phyloP scores from a whole-genome alignment of 2,113 vertebrate species.

The Oceanites oceanicus region DNA sequence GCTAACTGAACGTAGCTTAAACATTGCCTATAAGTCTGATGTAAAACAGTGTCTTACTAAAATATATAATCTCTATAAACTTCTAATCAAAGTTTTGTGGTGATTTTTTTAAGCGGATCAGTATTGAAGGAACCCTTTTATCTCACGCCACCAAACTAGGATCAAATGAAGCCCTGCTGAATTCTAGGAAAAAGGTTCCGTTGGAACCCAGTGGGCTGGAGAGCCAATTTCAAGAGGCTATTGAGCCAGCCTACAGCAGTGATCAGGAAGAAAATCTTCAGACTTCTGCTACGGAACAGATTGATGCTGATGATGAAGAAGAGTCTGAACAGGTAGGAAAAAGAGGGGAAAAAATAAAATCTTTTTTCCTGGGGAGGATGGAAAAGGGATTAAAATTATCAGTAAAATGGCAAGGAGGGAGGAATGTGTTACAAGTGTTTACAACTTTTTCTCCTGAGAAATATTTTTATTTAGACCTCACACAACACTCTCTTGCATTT shows the following conservation, averaged over 20 bases:
- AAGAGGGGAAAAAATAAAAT: background rate
- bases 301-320: conserved; percentile 86
- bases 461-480: background rate
- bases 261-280: conserved; percentile 80
- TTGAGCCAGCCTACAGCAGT: conserved; percentile 75
- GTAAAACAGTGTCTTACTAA: background rate
- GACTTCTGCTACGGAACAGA: conserved; percentile 72
- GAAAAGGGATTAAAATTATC: background rate
- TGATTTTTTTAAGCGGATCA: conserved; percentile 65
- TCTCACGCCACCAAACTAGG: conserved; percentile 79
- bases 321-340: conserved; percentile 76
- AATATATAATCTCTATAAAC: background rate
- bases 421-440: background rate
- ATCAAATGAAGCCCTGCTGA: conserved; percentile 63
- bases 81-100: background rate
- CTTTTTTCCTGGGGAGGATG: background rate
- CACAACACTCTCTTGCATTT: background rate
- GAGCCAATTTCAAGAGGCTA: conserved; percentile 78
- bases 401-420: background rate
- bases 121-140: conserved; percentile 74
- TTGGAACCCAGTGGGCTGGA: conserved; percentile 61
- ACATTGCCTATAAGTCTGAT: background rate
- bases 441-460: background rate
- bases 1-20: background rate
- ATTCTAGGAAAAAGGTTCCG: conserved; percentile 72